These are phyloP conservation scores for Musca domestica DNA, from an alignment of 1,140 invertebrate genomes.

Conservation along the genomic window DNA sequence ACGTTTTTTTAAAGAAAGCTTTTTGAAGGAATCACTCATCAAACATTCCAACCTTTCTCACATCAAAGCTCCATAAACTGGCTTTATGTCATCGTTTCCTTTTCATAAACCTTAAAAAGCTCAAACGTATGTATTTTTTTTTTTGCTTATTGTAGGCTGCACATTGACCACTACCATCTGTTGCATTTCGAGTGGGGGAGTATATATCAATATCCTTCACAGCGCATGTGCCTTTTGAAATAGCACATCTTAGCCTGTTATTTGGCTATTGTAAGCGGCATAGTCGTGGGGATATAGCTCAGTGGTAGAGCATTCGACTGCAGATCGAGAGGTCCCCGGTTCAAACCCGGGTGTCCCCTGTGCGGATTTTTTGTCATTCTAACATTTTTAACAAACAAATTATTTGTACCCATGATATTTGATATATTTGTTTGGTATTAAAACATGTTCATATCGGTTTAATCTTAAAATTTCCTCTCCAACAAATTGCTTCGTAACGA, in stretches of 20 bases:
- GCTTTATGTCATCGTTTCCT: no score
- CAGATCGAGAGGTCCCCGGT: constrained; percentile 91
- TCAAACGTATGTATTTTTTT: not conserved
- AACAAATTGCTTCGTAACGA: no score
- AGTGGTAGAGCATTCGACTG: constrained; percentile 90
- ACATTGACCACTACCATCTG: not conserved
- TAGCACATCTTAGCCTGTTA: not conserved
- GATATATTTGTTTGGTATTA: no score
- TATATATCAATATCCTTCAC: not conserved
- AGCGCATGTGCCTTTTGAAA: not conserved
- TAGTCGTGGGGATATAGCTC: constrained; percentile 73
- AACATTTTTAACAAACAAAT: not conserved
- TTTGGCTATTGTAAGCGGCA: not conserved
- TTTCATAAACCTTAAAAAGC: not conserved
- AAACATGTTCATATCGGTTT: no score
- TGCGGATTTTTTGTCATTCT: constrained; percentile 4
- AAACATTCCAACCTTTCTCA: no score
- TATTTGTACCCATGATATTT: no score
- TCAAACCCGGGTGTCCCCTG: constrained; percentile 88
- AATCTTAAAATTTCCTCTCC: no score
- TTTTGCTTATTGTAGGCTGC: not conserved
- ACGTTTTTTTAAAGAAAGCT: no score
- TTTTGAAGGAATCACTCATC: no score
- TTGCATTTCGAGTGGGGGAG: not conserved
- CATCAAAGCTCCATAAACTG: no score